Conservation (phyloP, 2,113 vertebrate genomes). For the Semnornis frantzii region DNA sequence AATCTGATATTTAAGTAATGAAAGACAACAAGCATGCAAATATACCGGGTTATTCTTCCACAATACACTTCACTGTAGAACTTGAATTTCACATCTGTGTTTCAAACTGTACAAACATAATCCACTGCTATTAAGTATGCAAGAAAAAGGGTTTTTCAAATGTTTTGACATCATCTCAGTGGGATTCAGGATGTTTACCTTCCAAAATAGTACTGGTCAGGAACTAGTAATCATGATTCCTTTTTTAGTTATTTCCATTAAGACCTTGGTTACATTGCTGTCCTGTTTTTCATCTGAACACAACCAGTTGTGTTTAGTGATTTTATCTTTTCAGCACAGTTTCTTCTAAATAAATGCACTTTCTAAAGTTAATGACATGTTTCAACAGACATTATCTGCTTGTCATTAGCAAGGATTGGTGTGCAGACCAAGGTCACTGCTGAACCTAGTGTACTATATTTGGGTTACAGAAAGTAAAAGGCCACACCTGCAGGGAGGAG, state of each 20-base stretch:
- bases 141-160: background rate
- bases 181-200: background rate
- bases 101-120: background rate
- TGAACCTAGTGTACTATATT: too few species aligned
- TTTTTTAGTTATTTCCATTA: background rate
- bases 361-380: too few species aligned
- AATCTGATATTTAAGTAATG: background rate
- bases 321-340: too few species aligned
- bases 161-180: background rate
- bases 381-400: too few species aligned
- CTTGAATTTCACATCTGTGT: background rate
- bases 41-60: background rate
- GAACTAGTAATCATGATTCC: background rate
- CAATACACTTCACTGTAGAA: background rate
- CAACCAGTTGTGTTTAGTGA: too few species aligned
- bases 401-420: too few species aligned
- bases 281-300: too few species aligned
- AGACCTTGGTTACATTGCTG: background rate
- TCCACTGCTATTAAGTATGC: background rate
- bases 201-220: background rate
- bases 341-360: too few species aligned
- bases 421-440: too few species aligned
- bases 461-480: too few species aligned
- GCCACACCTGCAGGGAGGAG: too few species aligned
- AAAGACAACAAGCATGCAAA: background rate